These are phyloP conservation scores for Microcebus lehilahytsara DNA, from an alignment of 2,113 vertebrate genomes.

Conservation along the genomic window DNA sequence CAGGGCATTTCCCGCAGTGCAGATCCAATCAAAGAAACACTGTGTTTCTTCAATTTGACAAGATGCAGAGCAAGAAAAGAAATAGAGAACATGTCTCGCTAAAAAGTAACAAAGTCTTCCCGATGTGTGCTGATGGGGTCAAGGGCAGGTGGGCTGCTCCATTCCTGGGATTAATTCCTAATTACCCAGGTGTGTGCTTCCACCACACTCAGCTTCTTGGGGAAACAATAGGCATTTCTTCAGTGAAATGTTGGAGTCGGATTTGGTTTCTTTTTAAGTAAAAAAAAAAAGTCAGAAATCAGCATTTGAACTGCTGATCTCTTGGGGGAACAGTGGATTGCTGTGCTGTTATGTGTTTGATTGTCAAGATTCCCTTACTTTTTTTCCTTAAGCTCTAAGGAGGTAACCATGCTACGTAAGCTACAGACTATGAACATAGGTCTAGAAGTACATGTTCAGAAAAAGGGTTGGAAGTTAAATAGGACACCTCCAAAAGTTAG, in stretches of 20 bases:
- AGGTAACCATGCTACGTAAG: background rate
- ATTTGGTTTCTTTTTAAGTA: background rate
- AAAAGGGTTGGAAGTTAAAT: background rate
- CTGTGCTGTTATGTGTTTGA: background rate
- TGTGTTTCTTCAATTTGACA: conserved; percentile 51
- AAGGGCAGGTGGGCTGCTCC: background rate
- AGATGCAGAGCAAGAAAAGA: conserved; percentile 41
- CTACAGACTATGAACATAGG: background rate
- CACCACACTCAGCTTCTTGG: background rate
- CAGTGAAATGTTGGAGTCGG: background rate
- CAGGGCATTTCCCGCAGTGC: background rate
- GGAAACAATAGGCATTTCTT: background rate
- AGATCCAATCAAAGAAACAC: conserved; percentile 37
- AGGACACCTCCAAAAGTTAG: background rate
- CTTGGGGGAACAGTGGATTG: background rate
- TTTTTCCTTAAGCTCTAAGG: background rate
- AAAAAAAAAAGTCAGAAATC: background rate
- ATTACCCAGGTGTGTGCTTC: conserved; percentile 2
- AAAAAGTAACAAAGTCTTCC: background rate
- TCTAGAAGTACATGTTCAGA: background rate
- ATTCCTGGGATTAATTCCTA: conserved; percentile 18
- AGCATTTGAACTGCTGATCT: conserved; percentile 7
- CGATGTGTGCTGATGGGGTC: background rate
- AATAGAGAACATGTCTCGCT: background rate
- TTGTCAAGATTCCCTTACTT: background rate